Conservation (phyloP, 1,140 invertebrate species). For the Dolichoris vasculosae region DNA sequence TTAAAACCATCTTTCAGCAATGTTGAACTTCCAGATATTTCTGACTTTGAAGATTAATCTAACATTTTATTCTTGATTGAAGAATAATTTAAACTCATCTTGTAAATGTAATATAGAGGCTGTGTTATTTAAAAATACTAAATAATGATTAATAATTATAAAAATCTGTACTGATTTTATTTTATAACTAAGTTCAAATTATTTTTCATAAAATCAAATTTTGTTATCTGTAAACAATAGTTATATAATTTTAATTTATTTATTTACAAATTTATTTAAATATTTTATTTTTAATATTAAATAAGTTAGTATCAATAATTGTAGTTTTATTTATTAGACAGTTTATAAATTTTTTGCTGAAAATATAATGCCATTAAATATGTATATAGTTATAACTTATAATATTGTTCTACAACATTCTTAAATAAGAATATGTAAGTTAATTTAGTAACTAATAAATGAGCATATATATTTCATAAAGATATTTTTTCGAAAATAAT, state of each 20-base stretch:
- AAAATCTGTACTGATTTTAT: background rate
- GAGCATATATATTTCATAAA: background rate
- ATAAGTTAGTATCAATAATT: background rate
- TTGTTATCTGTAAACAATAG: background rate
- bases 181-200: background rate
- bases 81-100: background rate
- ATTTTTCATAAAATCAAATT: background rate
- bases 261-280: background rate
- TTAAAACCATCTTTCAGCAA: background rate
- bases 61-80: background rate
- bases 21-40: slow-evolving; percentile 47
- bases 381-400: background rate
- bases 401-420: background rate
- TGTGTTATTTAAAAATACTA: background rate
- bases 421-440: background rate
- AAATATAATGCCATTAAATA: background rate
- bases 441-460: slow-evolving; percentile 27
- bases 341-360: background rate
- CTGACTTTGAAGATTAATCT: slow-evolving; percentile 41
- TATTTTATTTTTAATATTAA: background rate
- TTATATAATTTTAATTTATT: background rate
- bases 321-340: slow-evolving; percentile 7
- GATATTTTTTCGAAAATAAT: slow-evolving; percentile 6
- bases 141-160: slow-evolving; percentile 4
- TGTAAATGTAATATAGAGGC: background rate